Conservation (phyloP, 1,140 invertebrate species). For the Chlorops oryzae region DNA sequence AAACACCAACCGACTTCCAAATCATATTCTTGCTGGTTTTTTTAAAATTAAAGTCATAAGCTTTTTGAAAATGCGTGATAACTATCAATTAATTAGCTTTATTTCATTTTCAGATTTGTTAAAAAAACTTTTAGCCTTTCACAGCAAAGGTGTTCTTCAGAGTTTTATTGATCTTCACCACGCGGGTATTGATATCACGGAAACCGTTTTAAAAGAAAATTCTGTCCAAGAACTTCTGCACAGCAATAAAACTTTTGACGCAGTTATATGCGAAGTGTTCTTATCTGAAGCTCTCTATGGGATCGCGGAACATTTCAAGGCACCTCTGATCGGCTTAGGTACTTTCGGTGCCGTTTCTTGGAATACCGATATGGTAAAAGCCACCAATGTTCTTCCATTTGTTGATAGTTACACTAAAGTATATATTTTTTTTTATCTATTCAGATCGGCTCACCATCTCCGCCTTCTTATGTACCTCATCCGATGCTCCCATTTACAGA, state of each 20-base stretch:
- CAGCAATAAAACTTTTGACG: constrained; percentile 38
- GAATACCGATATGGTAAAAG: constrained; percentile 29
- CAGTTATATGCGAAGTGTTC: constrained; percentile 43
- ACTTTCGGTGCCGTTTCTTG: constrained; percentile 39
- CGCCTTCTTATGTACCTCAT: constrained; percentile 44
- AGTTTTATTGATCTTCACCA: constrained; percentile 26
- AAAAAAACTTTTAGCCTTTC: constrained; percentile 19
- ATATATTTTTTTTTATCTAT: not conserved
- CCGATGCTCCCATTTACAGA: constrained; percentile 29
- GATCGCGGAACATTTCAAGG: constrained; percentile 38
- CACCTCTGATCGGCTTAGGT: constrained; percentile 38
- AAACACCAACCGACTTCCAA: no score
- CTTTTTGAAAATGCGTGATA: no score
- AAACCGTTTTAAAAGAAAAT: constrained; percentile 21
- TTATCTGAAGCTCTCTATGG: constrained; percentile 40
- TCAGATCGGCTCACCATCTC: constrained; percentile 45
- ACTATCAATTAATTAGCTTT: no score
- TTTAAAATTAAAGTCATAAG: no score
- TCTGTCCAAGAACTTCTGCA: constrained; percentile 19
- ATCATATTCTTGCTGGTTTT: no score
- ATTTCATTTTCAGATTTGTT: constrained; percentile 20
- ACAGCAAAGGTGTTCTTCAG: constrained; percentile 21
- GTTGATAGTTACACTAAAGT: no score
- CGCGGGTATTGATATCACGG: constrained; percentile 31
- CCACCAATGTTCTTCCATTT: no score